Evolutionary conservation across 2,113 vertebrate species (phyloP).

Genomic region (Megatriorchis doriae): DNA sequence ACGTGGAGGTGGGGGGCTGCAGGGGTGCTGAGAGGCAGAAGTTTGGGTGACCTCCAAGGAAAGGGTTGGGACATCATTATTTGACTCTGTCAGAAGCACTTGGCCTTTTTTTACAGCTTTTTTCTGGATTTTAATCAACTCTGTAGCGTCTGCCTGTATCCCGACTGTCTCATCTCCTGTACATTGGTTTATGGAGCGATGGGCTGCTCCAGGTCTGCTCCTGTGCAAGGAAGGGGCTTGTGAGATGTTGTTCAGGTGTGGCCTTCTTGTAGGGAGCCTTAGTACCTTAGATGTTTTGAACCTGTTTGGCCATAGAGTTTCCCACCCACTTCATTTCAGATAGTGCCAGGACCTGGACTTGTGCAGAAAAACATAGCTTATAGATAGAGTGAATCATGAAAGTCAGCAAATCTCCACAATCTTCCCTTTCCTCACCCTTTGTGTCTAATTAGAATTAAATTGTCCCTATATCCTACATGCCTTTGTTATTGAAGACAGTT

Average conservation of each 20-base stretch:
- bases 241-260: neutral
- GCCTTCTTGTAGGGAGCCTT: neutral
- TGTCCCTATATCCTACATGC: neutral
- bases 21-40: neutral
- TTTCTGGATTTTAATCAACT: neutral
- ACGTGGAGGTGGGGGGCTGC: rapidly evolving
- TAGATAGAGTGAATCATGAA: neutral
- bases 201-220: neutral
- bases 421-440: neutral
- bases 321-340: neutral
- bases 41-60: neutral
- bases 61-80: neutral
- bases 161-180: neutral
- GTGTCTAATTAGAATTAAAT: neutral
- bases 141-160: neutral
- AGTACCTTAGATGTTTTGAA: neutral
- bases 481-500: neutral
- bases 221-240: neutral
- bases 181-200: neutral
- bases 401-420: neutral
- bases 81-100: neutral
- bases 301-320: neutral
- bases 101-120: neutral
- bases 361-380: neutral
- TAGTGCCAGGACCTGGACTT: neutral